Evolutionary conservation across 2,888 invertebrate species (phyloP).

Genomic region (Acanthosoma haemorrhoidale): DNA sequence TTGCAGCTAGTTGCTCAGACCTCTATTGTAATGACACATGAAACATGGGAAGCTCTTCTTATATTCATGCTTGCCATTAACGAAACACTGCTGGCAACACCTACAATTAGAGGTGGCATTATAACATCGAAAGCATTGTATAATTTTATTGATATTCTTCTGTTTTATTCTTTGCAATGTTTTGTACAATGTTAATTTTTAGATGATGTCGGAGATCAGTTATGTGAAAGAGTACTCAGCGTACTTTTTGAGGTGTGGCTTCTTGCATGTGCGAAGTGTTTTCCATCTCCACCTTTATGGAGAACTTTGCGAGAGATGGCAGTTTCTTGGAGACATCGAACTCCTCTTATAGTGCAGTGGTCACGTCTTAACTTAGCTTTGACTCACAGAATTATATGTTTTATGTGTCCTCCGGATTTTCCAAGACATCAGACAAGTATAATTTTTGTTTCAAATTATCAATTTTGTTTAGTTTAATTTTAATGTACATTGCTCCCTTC

Average conservation of each 20-base stretch:
- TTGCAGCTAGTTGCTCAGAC: constrained; percentile 74
- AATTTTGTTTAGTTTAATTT: no score
- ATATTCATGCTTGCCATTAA: constrained; percentile 85
- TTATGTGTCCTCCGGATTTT: constrained; percentile 83
- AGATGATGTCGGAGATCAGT: constrained; percentile 91
- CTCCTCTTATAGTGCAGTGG: constrained; percentile 91
- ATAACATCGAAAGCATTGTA: no score
- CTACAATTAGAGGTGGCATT: constrained; percentile 68
- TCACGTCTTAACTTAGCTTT: constrained; percentile 85
- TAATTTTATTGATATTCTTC: not conserved
- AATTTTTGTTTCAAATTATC: no score
- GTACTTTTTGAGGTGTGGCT: constrained; percentile 85
- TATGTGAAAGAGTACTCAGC: constrained; percentile 88
- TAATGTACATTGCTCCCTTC: no score
- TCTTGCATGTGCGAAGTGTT: constrained; percentile 69
- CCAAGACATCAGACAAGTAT: constrained; percentile 76
- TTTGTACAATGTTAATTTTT: not conserved
- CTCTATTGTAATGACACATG: constrained; percentile 67
- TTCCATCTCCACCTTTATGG: constrained; percentile 93
- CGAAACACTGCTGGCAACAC: constrained; percentile 84
- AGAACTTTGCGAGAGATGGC: constrained; percentile 90
- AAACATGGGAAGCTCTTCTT: constrained; percentile 87
- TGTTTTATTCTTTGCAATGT: not conserved
- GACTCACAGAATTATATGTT: constrained; percentile 73
- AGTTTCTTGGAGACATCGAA: constrained; percentile 88